Conservation (phyloP, 2,888 invertebrate species). For the Clusia tigrina region DNA sequence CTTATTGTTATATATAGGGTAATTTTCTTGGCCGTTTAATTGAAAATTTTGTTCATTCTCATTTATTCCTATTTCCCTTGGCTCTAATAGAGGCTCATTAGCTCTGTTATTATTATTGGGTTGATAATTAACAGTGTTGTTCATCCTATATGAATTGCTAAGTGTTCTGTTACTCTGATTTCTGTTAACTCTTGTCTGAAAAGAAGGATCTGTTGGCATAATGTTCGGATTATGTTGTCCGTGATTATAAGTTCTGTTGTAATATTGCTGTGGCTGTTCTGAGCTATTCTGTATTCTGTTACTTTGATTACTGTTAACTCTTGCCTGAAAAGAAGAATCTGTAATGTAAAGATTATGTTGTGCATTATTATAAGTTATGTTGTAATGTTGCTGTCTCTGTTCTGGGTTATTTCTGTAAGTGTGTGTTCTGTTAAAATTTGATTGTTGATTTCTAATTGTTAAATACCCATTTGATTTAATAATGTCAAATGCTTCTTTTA, state of each 20-base stretch:
- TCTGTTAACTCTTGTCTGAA: slow-evolving; percentile 11
- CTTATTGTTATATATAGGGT: too few species aligned
- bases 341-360: too few species aligned
- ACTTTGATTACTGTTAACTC: too few species aligned
- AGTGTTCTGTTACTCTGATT: slow-evolving; percentile 14
- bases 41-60: slow-evolving; percentile 23
- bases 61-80: slow-evolving; percentile 25
- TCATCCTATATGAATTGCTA: slow-evolving; percentile 6
- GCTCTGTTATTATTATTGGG: too few species aligned
- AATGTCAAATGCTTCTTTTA: slow-evolving; percentile 13
- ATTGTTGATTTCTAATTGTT: background rate
- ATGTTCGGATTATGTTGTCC: background rate
- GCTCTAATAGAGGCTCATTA: slow-evolving; percentile 11
- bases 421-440: too few species aligned
- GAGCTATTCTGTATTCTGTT: too few species aligned
- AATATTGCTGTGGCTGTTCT: too few species aligned
- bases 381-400: too few species aligned
- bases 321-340: too few species aligned
- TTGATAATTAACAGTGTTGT: too few species aligned
- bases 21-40: slow-evolving; percentile 11
- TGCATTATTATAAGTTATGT: too few species aligned
- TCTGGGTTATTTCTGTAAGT: too few species aligned
- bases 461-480: slow-evolving; percentile 16
- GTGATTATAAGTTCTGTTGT: background rate
- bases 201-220: background rate